A percentile compares a stretch with the other conserved stretches of the same genome.
phyloP scores from a whole-genome alignment of 2,888 invertebrate genomes.

The Diadromus collaris region DNA sequence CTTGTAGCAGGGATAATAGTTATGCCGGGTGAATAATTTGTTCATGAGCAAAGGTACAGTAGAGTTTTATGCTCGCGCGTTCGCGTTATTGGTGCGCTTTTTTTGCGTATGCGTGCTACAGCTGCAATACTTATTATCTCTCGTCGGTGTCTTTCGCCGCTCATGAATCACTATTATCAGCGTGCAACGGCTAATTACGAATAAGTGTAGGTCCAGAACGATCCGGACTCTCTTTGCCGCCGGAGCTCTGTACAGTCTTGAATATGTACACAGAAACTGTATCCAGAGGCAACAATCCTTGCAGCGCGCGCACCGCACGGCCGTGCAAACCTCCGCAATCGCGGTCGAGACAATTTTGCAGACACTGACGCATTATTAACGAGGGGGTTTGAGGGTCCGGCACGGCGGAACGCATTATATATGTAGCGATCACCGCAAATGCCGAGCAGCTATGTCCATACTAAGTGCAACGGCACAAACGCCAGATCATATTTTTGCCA shows the following conservation, averaged over 20 bases:
- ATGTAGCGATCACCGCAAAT: conserved; percentile 10
- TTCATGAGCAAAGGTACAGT: background rate
- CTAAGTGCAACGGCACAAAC: background rate
- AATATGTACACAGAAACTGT: conserved; percentile 48
- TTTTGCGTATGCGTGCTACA: background rate
- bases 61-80: conserved; percentile 18
- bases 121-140: conserved; percentile 31
- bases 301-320: conserved; percentile 6
- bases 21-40: conserved; percentile 1
- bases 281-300: conserved; percentile 44
- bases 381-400: conserved; percentile 40
- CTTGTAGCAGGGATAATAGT: background rate
- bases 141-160: conserved; percentile 32
- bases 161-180: conserved; percentile 47
- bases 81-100: conserved; percentile 3
- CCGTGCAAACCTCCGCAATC: conserved; percentile 33
- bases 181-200: conserved; percentile 53
- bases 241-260: conserved; percentile 24
- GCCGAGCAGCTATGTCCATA: conserved; percentile 15
- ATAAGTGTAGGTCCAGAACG: conserved; percentile 37
- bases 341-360: conserved; percentile 45
- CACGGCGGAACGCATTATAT: conserved; percentile 16
- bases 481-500: conserved; percentile 14
- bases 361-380: conserved; percentile 46
- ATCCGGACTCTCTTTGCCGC: conserved; percentile 15